Evolutionary conservation across 2,113 vertebrate genomes (phyloP).

Genomic region (Aspiorhynchus laticeps): DNA sequence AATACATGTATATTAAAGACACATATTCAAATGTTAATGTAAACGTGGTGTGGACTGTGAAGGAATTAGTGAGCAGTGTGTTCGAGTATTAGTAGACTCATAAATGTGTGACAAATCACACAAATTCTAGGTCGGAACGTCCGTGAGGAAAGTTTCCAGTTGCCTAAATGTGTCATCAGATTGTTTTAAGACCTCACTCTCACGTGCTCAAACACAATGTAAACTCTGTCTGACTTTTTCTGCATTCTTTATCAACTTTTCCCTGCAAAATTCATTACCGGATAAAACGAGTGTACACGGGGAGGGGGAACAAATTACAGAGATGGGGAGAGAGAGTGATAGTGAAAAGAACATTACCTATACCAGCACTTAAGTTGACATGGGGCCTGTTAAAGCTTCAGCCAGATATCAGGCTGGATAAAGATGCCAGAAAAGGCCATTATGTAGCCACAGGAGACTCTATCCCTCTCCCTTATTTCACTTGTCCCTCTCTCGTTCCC

Average conservation of each 20-base stretch:
- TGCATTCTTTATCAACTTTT: not conserved
- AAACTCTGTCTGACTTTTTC: slow-evolving; percentile 18
- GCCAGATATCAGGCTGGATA: slow-evolving; percentile 84
- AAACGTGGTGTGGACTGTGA: slow-evolving; percentile 65
- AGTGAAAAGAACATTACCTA: slow-evolving; percentile 52
- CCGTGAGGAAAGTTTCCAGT: slow-evolving; percentile 69
- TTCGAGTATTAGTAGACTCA: not conserved
- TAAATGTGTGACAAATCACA: slow-evolving; percentile 23
- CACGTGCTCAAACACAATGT: not conserved
- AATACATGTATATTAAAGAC: slow-evolving; percentile 75
- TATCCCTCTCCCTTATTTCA: slow-evolving; percentile 59
- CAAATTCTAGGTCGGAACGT: slow-evolving; percentile 62
- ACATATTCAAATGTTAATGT: slow-evolving; percentile 79
- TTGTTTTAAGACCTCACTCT: slow-evolving; percentile 14
- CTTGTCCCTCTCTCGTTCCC: slow-evolving; percentile 47
- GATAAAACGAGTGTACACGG: not conserved
- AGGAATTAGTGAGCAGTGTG: slow-evolving; percentile 56
- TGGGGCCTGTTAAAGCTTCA: slow-evolving; percentile 76
- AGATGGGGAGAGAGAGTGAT: slow-evolving; percentile 43
- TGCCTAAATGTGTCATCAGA: slow-evolving; percentile 71
- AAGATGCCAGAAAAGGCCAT: slow-evolving; percentile 87
- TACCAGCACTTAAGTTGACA: slow-evolving; percentile 70
- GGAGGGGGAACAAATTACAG: not conserved
- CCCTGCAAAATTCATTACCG: slow-evolving; percentile 26
- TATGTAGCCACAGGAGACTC: slow-evolving; percentile 78